Percentiles rank a stretch among this genome's conserved stretches.
Conservation (phyloP, 2,888 invertebrate genomes). For the Hedychridium roseum region DNA sequence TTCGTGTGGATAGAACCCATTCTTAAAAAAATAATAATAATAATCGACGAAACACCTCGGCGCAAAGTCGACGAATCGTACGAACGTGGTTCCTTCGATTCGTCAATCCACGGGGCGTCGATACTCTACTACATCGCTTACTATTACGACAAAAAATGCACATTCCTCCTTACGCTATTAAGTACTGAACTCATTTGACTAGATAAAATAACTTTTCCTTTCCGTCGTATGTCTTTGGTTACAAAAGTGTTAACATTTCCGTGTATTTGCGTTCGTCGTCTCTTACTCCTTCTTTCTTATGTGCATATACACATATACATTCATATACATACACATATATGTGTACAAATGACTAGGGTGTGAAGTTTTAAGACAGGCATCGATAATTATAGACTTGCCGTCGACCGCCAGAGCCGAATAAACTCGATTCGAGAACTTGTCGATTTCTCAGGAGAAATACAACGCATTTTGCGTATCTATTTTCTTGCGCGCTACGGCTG, state of each 20-base stretch:
- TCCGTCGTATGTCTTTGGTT: slow-evolving; percentile 43
- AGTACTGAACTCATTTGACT: slow-evolving; percentile 59
- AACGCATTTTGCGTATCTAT: too few relatives aligned
- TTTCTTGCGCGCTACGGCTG: too few relatives aligned
- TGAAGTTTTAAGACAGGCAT: slow-evolving; percentile 47
- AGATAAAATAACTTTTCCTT: slow-evolving; percentile 44
- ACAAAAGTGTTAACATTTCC: slow-evolving; percentile 27
- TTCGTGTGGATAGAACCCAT: too few relatives aligned
- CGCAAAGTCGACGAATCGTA: too few relatives aligned
- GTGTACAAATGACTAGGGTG: slow-evolving; percentile 61
- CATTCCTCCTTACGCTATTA: slow-evolving; percentile 59
- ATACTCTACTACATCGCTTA: too few relatives aligned
- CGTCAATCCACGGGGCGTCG: too few relatives aligned
- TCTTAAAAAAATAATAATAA: too few relatives aligned
- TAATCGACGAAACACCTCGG: too few relatives aligned
- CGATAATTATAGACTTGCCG: slow-evolving; percentile 26
- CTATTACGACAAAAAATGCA: slow-evolving; percentile 43
- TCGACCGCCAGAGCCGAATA: slow-evolving; percentile 34
- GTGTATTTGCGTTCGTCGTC: slow-evolving; percentile 4
- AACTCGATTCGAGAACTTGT: too few relatives aligned
- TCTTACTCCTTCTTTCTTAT: slow-evolving; percentile 21
- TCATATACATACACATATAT: slow-evolving; percentile 33
- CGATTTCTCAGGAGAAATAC: too few relatives aligned
- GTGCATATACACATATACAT: slow-evolving; percentile 41
- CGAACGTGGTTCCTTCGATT: too few relatives aligned